phyloP scores from a whole-genome alignment of 2,888 invertebrate species.

The Aleiodes testaceus region DNA sequence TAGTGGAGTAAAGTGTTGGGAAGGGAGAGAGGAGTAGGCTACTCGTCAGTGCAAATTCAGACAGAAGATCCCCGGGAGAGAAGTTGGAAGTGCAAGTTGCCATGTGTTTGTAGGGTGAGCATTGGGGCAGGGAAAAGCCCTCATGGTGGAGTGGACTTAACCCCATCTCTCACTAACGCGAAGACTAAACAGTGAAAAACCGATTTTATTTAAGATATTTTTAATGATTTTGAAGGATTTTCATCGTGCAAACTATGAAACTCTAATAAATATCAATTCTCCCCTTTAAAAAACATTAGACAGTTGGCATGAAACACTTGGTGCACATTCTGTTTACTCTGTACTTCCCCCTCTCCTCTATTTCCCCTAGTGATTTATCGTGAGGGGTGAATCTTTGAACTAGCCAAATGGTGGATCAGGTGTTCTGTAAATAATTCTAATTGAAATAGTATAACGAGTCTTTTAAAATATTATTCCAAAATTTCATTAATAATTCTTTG shows the following conservation, averaged over 20 bases:
- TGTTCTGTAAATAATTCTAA: slow-evolving; percentile 11
- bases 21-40: background rate
- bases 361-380: slow-evolving; percentile 10
- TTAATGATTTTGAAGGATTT: no score
- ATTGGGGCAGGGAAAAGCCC: background rate
- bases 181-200: background rate
- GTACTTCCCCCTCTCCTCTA: background rate
- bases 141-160: slow-evolving; percentile 12
- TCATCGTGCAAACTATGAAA: no score
- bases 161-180: slow-evolving; percentile 17
- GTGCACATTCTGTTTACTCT: slow-evolving; percentile 12
- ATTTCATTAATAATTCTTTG: no score
- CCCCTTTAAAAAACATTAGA: background rate
- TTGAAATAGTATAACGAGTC: background rate
- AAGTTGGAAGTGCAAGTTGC: background rate
- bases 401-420: slow-evolving; percentile 9
- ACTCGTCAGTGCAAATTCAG: slow-evolving; percentile 22
- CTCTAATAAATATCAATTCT: no score
- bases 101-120: slow-evolving; percentile 12
- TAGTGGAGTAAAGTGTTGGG: background rate
- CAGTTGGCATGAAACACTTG: slow-evolving; percentile 24
- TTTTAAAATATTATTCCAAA: no score
- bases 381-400: slow-evolving; percentile 18
- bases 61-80: slow-evolving; percentile 30
- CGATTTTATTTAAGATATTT: no score